phyloP scores from a whole-genome alignment of 2,113 vertebrate species.

The Cyprinus carpio region DNA sequence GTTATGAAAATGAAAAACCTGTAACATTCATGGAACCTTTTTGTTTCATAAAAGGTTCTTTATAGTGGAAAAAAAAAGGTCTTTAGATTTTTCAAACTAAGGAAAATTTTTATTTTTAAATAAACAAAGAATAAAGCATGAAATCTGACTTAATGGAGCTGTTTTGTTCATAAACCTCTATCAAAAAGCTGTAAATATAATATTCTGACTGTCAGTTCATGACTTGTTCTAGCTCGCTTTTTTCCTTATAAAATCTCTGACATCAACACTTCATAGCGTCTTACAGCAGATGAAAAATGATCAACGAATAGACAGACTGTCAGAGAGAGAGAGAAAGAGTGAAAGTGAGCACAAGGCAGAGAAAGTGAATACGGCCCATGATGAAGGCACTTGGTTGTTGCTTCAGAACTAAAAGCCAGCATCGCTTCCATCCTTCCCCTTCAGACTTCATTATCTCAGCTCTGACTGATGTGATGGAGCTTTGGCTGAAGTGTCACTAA shows the following conservation, averaged over 20 bases:
- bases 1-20: no score
- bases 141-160: neutral
- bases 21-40: no score
- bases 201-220: neutral
- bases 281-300: conserved; percentile 11
- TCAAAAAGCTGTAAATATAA: neutral
- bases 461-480: conserved; percentile 45
- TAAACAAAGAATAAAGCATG: neutral
- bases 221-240: neutral
- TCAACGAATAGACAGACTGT: conserved; percentile 63
- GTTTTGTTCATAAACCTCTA: neutral
- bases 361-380: conserved; percentile 51
- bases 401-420: conserved; percentile 61
- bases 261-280: neutral
- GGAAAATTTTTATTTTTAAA: no score
- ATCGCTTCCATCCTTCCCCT: conserved; percentile 63
- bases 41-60: no score
- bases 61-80: no score
- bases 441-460: conserved; percentile 60
- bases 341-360: conserved; percentile 5
- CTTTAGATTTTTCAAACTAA: no score
- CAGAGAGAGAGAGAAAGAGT: neutral
- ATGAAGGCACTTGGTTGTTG: conserved; percentile 59
- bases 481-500: conserved; percentile 6
- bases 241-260: conserved; percentile 1